Percentiles rank a stretch among this genome's conserved stretches.
Evolutionary conservation across 2,797 vertebrate genomes (phyloP).

Genomic region (Microhierax caerulescens): DNA sequence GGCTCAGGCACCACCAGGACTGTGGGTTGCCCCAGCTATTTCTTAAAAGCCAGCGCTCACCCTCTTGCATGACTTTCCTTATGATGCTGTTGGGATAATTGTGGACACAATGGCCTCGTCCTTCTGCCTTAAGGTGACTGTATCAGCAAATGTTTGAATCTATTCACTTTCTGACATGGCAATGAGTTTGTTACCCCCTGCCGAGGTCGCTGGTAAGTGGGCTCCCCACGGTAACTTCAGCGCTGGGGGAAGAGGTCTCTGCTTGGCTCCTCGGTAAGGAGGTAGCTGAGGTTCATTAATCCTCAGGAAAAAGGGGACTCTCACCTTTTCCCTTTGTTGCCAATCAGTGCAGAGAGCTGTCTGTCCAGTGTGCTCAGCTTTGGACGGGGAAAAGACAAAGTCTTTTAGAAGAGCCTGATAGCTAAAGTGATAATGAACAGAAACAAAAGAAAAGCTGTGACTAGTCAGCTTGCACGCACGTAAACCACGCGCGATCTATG

Average conservation of each 20-base stretch:
- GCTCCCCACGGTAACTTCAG: not conserved
- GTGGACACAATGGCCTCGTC: not conserved
- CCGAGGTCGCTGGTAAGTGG: not conserved
- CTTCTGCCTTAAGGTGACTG: not conserved
- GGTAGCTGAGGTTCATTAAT: not conserved
- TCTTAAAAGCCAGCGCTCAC: not conserved
- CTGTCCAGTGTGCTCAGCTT: not conserved
- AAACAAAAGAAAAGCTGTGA: not conserved
- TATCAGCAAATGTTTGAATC: not conserved
- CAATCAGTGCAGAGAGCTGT: not conserved
- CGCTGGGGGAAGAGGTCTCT: fast-evolving
- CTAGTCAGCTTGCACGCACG: fast-evolving
- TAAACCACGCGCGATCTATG: fast-evolving
- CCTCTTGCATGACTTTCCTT: not conserved
- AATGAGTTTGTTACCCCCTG: not conserved
- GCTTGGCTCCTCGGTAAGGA: not conserved
- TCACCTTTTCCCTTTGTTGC: not conserved
- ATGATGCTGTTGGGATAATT: not conserved
- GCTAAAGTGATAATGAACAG: not conserved
- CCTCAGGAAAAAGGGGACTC: not conserved
- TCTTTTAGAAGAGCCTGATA: not conserved
- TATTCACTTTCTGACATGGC: not conserved
- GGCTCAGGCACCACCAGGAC: not conserved
- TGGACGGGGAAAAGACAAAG: not conserved
- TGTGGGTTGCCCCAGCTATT: not conserved